Percentiles rank a stretch among this genome's conserved stretches.
Conservation (phyloP, 1,140 invertebrate species). For the Galleria mellonella region DNA sequence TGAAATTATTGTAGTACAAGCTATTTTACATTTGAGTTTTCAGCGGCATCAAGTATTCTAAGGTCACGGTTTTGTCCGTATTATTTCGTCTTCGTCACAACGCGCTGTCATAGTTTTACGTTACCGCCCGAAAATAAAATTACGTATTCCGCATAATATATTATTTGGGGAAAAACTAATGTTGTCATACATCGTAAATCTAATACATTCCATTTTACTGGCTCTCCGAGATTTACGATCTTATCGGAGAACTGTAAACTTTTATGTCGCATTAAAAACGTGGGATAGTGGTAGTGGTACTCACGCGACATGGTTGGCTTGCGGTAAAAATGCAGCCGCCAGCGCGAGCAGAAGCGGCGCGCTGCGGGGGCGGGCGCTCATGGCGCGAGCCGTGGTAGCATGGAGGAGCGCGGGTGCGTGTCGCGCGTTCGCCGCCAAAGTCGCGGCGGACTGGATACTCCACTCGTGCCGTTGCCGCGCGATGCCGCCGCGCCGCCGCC, state of each 20-base stretch:
- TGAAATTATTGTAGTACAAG: too few species aligned
- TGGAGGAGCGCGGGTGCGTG: slow-evolving; percentile 26
- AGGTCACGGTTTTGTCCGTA: too few species aligned
- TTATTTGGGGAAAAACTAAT: slow-evolving; percentile 5
- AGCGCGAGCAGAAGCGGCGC: slow-evolving; percentile 48
- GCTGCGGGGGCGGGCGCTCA: slow-evolving; percentile 45
- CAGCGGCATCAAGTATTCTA: too few species aligned
- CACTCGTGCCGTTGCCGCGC: slow-evolving; percentile 8
- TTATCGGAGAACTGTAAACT: slow-evolving; percentile 17
- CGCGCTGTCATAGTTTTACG: too few species aligned
- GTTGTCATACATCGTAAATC: slow-evolving; percentile 9
- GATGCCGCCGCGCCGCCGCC: slow-evolving; percentile 18
- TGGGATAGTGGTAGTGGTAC: slow-evolving; percentile 21
- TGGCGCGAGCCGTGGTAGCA: slow-evolving; percentile 35
- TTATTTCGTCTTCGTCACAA: too few species aligned
- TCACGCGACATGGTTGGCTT: slow-evolving; percentile 57
- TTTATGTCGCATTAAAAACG: slow-evolving; percentile 8
- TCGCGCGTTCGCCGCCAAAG: slow-evolving; percentile 27
- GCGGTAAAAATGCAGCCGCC: slow-evolving; percentile 47
- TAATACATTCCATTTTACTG: slow-evolving; percentile 24
- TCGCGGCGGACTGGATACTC: slow-evolving; percentile 38
- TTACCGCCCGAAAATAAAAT: too few species aligned
- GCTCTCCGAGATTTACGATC: slow-evolving; percentile 18
- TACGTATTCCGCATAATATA: background rate
- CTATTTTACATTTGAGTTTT: too few species aligned